phyloP scores from a whole-genome alignment of 2,113 vertebrate species.

The Willisornis vidua region DNA sequence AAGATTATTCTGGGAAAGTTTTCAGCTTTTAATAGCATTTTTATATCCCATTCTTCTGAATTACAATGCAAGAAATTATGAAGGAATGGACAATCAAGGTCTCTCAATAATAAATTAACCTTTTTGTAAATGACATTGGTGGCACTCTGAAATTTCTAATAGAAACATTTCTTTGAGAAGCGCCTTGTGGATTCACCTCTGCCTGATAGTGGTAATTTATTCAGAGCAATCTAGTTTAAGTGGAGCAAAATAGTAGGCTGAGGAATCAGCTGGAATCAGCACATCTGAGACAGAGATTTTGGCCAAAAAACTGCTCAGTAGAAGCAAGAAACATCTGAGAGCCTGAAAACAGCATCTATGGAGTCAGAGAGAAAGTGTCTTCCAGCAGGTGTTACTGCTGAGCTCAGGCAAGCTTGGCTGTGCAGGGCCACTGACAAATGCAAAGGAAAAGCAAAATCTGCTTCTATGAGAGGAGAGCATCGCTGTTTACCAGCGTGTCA shows the following conservation, averaged over 20 bases:
- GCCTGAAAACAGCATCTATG: not conserved
- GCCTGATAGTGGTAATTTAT: constrained; percentile 40
- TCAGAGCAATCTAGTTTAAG: not conserved
- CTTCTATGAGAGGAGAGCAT: not conserved
- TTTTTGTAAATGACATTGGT: constrained; percentile 37
- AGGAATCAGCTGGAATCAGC: constrained; percentile 54
- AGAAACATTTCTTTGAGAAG: constrained; percentile 43
- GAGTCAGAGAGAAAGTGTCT: not conserved
- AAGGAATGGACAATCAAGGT: not conserved
- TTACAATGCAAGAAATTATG: not conserved
- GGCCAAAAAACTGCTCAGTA: constrained; percentile 48
- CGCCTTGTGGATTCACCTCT: constrained; percentile 22
- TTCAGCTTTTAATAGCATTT: constrained; percentile 26
- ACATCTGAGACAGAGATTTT: not conserved
- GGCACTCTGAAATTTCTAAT: constrained; percentile 43
- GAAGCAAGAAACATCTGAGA: constrained; percentile 2
- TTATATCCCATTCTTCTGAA: not conserved
- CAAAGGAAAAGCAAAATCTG: not conserved
- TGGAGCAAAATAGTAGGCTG: constrained; percentile 31
- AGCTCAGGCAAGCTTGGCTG: constrained; percentile 44
- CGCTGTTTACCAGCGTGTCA: not conserved
- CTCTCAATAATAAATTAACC: constrained; percentile 54
- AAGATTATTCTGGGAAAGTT: not conserved
- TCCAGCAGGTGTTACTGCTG: constrained; percentile 39
- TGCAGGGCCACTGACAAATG: not conserved